Evolutionary conservation across 2,888 invertebrate species (phyloP).

Genomic region (Scaptomyza caliginosa): DNA sequence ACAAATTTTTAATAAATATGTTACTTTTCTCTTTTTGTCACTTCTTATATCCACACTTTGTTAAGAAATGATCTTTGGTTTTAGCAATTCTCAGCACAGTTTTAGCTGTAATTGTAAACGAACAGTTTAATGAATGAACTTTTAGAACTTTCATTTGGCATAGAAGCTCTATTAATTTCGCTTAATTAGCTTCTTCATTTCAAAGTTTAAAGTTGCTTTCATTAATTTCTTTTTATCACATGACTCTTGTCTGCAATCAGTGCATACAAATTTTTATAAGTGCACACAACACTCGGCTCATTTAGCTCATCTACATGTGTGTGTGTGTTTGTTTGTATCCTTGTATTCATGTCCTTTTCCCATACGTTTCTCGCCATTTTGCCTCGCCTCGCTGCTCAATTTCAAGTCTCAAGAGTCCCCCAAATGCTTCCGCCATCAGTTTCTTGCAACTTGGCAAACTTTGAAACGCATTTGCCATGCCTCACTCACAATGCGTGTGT

Average conservation of each 20-base stretch:
- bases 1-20: too few species aligned
- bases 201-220: slow-evolving; percentile 27
- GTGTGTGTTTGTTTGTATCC: not conserved
- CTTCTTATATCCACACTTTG: too few species aligned
- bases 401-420: slow-evolving; percentile 55
- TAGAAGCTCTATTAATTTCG: slow-evolving; percentile 4
- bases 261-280: slow-evolving; percentile 30
- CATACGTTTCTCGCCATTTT: slow-evolving; percentile 5
- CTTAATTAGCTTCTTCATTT: slow-evolving; percentile 1
- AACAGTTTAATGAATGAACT: too few species aligned
- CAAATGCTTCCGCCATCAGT: slow-evolving; percentile 71
- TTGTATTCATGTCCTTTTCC: slow-evolving; percentile 34
- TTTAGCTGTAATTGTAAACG: too few species aligned
- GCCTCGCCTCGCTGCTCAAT: slow-evolving; percentile 28
- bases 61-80: too few species aligned
- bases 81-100: too few species aligned
- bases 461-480: slow-evolving; percentile 70
- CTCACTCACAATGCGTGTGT: slow-evolving; percentile 24
- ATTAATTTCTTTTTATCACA: slow-evolving; percentile 56
- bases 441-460: slow-evolving; percentile 73
- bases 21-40: too few species aligned
- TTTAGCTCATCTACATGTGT: slow-evolving; percentile 26
- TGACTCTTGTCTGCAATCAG: slow-evolving; percentile 35
- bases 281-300: slow-evolving; percentile 15
- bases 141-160: not conserved